phyloP scores from a whole-genome alignment of 2,797 vertebrate genomes.

The Falco cherrug region DNA sequence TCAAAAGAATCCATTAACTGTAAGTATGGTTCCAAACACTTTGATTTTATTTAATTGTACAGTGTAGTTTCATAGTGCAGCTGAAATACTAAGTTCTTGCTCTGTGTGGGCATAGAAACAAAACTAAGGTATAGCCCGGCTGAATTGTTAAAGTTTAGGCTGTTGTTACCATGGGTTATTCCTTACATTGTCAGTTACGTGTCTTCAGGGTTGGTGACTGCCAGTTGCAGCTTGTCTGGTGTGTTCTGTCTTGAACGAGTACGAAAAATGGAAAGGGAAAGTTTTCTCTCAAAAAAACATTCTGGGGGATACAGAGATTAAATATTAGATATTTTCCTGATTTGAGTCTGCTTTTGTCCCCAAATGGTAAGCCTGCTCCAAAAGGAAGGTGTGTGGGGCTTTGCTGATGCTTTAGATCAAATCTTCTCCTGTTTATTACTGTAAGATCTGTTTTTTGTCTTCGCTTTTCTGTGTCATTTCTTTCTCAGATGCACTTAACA shows the following conservation, averaged over 20 bases:
- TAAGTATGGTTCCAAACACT: constrained; percentile 68
- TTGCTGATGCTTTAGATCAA: neutral
- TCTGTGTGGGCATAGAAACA: neutral
- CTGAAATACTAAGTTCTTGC: neutral
- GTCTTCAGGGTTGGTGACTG: neutral
- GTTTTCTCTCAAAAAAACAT: neutral
- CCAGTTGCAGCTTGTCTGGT: neutral
- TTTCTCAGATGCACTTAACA: neutral
- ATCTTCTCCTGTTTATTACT: neutral
- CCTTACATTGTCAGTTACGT: neutral
- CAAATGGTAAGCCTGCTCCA: neutral
- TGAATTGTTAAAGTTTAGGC: neutral
- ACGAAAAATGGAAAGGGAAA: neutral
- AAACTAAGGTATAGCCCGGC: neutral
- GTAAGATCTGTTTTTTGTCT: neutral
- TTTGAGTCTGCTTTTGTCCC: neutral
- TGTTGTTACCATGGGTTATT: neutral
- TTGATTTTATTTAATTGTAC: neutral
- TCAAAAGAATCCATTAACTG: constrained; percentile 81
- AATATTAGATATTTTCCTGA: neutral
- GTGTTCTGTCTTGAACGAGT: neutral
- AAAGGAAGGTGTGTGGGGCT: neutral
- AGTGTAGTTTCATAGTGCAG: neutral
- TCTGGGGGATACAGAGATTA: neutral
- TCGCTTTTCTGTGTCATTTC: neutral